These are phyloP conservation scores for Phalacrocorax brasilianus DNA, from an alignment of 2,113 vertebrate genomes.

Conservation along the genomic window DNA sequence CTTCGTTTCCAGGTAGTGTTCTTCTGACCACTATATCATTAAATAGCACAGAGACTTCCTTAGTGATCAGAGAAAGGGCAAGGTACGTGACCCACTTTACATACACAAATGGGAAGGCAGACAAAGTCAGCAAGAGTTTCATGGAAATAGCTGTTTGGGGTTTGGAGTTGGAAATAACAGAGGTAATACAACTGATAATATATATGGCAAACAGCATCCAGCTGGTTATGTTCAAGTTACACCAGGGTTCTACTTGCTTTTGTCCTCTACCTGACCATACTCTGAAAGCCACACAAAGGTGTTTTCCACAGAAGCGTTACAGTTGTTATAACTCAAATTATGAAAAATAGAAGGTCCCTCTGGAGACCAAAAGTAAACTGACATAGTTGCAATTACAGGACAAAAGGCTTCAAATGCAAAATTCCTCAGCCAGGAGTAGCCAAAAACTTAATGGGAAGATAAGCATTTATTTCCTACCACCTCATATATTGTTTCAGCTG, in stretches of 20 bases:
- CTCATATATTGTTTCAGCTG: neutral
- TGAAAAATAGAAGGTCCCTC: neutral
- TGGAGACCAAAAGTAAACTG: neutral
- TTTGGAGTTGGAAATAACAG: neutral
- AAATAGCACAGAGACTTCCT: neutral
- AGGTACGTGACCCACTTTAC: neutral
- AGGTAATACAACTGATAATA: neutral
- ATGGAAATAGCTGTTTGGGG: neutral
- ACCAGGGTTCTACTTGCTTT: neutral
- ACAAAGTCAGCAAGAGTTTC: neutral
- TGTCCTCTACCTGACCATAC: neutral
- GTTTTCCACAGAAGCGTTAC: neutral
- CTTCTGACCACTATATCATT: neutral
- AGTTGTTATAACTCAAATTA: neutral
- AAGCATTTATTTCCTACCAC: neutral
- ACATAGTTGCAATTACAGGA: neutral
- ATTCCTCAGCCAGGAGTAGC: neutral
- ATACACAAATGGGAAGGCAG: neutral
- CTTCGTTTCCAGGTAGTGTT: neutral
- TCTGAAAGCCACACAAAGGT: neutral
- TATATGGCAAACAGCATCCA: neutral
- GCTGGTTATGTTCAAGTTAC: neutral
- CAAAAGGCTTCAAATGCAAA: neutral
- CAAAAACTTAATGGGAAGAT: neutral
- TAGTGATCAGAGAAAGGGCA: neutral